These are phyloP conservation scores for Oreochromis tanganicae DNA, from an alignment of 2,113 vertebrate genomes.

Conservation along the genomic window DNA sequence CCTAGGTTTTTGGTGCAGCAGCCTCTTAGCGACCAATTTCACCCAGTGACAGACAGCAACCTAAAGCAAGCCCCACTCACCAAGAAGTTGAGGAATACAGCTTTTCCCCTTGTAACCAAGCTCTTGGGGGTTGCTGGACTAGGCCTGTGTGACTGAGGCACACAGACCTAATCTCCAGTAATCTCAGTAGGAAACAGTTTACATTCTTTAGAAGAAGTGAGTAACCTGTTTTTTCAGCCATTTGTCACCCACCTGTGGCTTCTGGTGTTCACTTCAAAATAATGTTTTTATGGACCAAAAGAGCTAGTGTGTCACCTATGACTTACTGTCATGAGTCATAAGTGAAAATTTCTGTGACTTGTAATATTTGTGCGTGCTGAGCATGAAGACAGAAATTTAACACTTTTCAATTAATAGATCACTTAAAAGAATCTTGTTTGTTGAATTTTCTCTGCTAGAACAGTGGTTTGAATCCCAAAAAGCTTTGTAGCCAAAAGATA, in stretches of 20 bases:
- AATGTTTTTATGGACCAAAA: slow-evolving; percentile 22
- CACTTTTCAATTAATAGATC: not conserved
- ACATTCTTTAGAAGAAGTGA: not conserved
- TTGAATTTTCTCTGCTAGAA: not conserved
- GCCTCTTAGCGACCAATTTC: not conserved
- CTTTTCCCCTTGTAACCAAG: not conserved
- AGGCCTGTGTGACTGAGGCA: not conserved
- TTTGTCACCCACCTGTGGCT: not conserved
- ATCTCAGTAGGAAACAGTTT: not conserved
- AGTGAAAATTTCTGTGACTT: not conserved
- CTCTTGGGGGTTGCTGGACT: not conserved
- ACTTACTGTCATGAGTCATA: not conserved
- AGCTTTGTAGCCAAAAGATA: not conserved
- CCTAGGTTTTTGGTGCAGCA: not conserved
- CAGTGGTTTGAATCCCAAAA: not conserved
- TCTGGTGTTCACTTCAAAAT: not conserved
- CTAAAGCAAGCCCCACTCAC: not conserved
- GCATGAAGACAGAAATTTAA: not conserved
- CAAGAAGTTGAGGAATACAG: not conserved
- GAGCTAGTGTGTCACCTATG: not conserved
- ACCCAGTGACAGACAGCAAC: not conserved
- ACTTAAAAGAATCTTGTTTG: not conserved
- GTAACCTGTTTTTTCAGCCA: not conserved
- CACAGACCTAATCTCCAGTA: not conserved
- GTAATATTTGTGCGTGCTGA: not conserved